Base-by-base conservation (phyloP, 2,797 vertebrate genomes). In the Anolis apletophallus region DNA sequence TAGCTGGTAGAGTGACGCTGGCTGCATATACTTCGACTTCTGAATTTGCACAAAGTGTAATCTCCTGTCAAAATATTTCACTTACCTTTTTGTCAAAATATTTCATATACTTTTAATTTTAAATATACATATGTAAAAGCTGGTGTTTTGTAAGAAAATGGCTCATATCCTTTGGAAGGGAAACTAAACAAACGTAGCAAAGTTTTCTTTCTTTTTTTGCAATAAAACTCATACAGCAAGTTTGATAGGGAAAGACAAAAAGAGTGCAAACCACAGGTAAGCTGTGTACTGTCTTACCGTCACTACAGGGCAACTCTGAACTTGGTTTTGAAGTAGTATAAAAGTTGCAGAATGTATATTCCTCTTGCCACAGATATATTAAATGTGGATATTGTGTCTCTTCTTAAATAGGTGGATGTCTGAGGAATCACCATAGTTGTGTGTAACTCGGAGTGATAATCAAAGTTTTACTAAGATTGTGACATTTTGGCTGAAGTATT, bases 291-390 rank as follows among this genome's bases (percentile, higher is more conserved):
- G 17, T 68, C 34, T 40, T 54, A 64, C 32, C 36, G 64, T 68
- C 72, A 69, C 71, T 75, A 32, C 17, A 76, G 59, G 59, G 50
- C 57, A 67, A 69, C 32, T 46, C 59, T 40, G 76, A 80, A 59
- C 36, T 79, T 72, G 59, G 23, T 68, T 85, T 80, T 52, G 16
- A 67, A 46, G 16, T 67, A 40, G 64, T 32, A 75, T 55, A 17
- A 26, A 81, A 75, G n/a, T 74, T 67, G 72, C 81, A 74, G 36
- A 64, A 54, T 80, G 73, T 61, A 36, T 72, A 16, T 36, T 85
- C 76, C 36, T 72, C 54, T 78, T 26, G 64, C 77, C 76, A 71
- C 61, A 68, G 12, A 55, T 67, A 17, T 54, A 69, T 54, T n/a
- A 85, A 77, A 68, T 36, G 21, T 52, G 71, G 78, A 13, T 57